Conservation (phyloP, 2,888 invertebrate species). For the Drosophila macrospina region DNA sequence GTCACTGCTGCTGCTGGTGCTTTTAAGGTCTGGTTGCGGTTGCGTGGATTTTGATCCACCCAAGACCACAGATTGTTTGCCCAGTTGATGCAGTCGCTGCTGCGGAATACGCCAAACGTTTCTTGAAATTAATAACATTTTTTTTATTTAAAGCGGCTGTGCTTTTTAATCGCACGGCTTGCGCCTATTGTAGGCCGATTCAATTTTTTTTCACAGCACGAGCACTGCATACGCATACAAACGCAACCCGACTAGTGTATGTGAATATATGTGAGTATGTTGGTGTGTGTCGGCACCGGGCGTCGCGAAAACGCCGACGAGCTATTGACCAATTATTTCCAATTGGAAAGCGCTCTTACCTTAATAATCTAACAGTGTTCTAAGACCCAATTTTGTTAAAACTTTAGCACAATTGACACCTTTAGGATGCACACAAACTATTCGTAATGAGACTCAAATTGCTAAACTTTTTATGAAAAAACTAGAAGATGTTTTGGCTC, state of each 20-base stretch:
- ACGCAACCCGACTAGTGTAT: conserved; percentile 10
- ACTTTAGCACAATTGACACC: conserved; percentile 2
- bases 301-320: conserved; percentile 76
- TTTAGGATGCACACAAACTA: conserved; percentile 7
- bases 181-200: conserved; percentile 38
- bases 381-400: background rate
- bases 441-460: background rate
- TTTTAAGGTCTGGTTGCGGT: conserved; percentile 27
- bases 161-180: conserved; percentile 21
- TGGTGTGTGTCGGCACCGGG: conserved; percentile 60
- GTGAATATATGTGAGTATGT: conserved; percentile 14
- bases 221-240: conserved; percentile 47
- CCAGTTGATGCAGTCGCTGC: conserved; percentile 55
- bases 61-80: conserved; percentile 43
- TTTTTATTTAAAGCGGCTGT: conserved; percentile 18
- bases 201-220: conserved; percentile 62
- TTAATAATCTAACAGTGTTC: conserved; percentile 7
- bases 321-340: conserved; percentile 42
- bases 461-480: conserved; percentile 31
- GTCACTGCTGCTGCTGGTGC: conserved; percentile 23
- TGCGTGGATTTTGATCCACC: conserved; percentile 34
- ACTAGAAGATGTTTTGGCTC: conserved; percentile 63
- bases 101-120: conserved; percentile 64
- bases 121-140: conserved; percentile 81
- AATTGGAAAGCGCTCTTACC: conserved; percentile 35